A percentile compares a stretch with the other conserved stretches of the same genome.
Evolutionary conservation across 2,888 invertebrate genomes (phyloP).

Genomic region (Tuberolachnus salignus): DNA sequence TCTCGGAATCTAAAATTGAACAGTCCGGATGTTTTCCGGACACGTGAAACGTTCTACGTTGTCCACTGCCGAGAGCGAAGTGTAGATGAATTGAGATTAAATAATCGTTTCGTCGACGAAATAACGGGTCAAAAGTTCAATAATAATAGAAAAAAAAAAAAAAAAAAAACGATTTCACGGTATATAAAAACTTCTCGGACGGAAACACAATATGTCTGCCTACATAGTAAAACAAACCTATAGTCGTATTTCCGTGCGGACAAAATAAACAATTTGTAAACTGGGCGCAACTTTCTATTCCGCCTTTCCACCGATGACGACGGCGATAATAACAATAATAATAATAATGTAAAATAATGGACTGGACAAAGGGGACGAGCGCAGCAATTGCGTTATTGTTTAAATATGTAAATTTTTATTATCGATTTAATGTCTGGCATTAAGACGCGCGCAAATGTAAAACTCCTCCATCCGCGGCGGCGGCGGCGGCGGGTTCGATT

Average conservation of each 20-base stretch:
- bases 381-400: background rate
- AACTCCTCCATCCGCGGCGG: background rate
- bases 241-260: background rate
- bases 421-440: background rate
- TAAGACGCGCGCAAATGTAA: background rate
- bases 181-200: no score
- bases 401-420: conserved; percentile 30
- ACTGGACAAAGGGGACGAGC: background rate
- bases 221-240: background rate
- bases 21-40: no score
- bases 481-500: background rate
- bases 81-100: no score
- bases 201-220: background rate
- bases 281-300: conserved; percentile 15
- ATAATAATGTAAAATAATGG: no score
- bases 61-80: no score
- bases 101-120: no score
- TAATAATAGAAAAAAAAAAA: no score
- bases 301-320: background rate
- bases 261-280: conserved; percentile 20
- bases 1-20: no score
- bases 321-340: background rate
- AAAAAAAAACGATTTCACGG: no score
- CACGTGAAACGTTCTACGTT: no score
- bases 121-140: no score